Conservation (phyloP, 2,888 invertebrate species). For the Andrena trimmerana region DNA sequence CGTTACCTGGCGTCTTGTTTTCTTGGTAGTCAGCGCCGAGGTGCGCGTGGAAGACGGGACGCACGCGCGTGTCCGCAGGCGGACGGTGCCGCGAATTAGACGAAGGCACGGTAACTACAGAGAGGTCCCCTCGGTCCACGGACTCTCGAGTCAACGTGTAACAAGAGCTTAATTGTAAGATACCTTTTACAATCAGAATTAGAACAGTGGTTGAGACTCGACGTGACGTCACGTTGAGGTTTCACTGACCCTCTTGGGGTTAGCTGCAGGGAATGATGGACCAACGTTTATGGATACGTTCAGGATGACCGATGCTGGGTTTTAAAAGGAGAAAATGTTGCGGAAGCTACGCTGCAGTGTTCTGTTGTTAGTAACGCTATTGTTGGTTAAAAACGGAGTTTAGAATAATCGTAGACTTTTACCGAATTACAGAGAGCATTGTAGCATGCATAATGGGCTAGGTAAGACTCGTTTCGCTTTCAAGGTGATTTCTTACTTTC, state of each 20-base stretch:
- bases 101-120: too few species aligned
- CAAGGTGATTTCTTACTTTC: constrained; percentile 10
- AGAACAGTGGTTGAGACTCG: too few species aligned
- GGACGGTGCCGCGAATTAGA: background rate
- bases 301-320: too few species aligned
- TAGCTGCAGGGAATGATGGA: too few species aligned
- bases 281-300: too few species aligned
- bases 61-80: background rate
- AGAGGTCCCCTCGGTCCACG: too few species aligned
- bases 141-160: too few species aligned
- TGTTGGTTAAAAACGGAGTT: background rate
- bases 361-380: background rate
- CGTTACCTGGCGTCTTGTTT: constrained; percentile 26
- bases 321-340: too few species aligned
- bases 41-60: background rate
- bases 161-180: too few species aligned
- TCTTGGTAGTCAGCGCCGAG: constrained; percentile 2
- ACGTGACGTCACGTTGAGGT: too few species aligned
- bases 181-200: too few species aligned
- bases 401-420: background rate
- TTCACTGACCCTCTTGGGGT: too few species aligned
- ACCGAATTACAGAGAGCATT: background rate
- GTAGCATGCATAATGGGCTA: background rate
- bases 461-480: background rate
- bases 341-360: background rate